phyloP scores from a whole-genome alignment of 2,113 vertebrate genomes.

The Tonatia bakeri region DNA sequence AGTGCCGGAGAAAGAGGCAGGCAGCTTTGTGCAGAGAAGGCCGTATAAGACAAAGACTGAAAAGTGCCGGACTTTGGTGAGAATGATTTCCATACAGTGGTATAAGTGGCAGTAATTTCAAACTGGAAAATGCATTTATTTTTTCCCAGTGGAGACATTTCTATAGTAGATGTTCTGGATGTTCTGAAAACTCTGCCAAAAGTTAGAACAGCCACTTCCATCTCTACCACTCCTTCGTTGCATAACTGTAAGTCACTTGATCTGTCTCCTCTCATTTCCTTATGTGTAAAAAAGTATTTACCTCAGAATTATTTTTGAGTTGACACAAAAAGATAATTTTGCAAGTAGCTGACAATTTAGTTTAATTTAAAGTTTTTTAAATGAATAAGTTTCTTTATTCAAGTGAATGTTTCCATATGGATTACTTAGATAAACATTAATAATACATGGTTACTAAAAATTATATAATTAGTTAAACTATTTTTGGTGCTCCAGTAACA shows the following conservation, averaged over 20 bases:
- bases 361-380: background rate
- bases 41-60: background rate
- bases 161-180: background rate
- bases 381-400: background rate
- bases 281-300: background rate
- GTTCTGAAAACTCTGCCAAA: background rate
- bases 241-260: background rate
- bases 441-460: background rate
- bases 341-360: background rate
- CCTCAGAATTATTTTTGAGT: background rate
- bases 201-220: background rate
- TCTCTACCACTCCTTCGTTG: background rate
- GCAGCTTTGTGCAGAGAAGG: background rate
- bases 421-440: background rate
- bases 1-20: background rate
- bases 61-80: background rate
- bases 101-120: background rate
- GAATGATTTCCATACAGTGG: rapidly evolving
- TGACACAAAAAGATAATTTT: background rate
- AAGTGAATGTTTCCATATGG: background rate
- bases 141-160: background rate
- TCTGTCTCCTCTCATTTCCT: background rate
- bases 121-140: background rate
- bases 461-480: background rate
- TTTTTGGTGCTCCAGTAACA: background rate